Conservation (phyloP, 2,113 vertebrate species). For the Periophthalmodon schlosseri region DNA sequence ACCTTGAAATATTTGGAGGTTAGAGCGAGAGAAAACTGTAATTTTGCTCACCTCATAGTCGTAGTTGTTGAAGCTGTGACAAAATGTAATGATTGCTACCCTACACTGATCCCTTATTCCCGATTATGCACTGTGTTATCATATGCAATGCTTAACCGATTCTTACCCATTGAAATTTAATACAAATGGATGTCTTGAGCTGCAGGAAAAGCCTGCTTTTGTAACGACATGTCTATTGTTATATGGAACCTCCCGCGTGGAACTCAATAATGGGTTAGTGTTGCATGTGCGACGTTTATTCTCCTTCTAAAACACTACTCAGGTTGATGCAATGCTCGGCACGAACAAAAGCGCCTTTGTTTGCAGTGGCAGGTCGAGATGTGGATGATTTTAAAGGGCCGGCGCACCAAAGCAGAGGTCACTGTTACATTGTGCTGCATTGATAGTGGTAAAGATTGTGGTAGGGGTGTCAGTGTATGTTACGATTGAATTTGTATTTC, state of each 20-base stretch:
- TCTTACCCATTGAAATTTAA: conserved; percentile 29
- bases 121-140: conserved; percentile 57
- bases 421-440: conserved; percentile 33
- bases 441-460: conserved; percentile 20
- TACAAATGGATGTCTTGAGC: conserved; percentile 47
- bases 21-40: conserved; percentile 10
- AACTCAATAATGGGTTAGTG: conserved; percentile 58
- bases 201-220: conserved; percentile 44
- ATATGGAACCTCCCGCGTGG: conserved; percentile 52
- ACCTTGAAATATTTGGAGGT: conserved; percentile 46
- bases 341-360: conserved; percentile 55
- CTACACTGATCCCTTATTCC: conserved; percentile 12
- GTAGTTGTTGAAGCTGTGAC: conserved; percentile 25
- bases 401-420: conserved; percentile 47
- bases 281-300: conserved; percentile 38
- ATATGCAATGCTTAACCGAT: conserved; percentile 29
- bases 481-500: conserved; percentile 41
- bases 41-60: conserved; percentile 20
- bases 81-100: conserved; percentile 34
- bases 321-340: conserved; percentile 40
- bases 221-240: conserved; percentile 42
- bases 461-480: conserved; percentile 19
- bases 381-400: conserved; percentile 44
- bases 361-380: conserved; percentile 40
- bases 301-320: conserved; percentile 35